Base-by-base conservation (phyloP, 2,113 vertebrate genomes). In the Guaruba guarouba region DNA sequence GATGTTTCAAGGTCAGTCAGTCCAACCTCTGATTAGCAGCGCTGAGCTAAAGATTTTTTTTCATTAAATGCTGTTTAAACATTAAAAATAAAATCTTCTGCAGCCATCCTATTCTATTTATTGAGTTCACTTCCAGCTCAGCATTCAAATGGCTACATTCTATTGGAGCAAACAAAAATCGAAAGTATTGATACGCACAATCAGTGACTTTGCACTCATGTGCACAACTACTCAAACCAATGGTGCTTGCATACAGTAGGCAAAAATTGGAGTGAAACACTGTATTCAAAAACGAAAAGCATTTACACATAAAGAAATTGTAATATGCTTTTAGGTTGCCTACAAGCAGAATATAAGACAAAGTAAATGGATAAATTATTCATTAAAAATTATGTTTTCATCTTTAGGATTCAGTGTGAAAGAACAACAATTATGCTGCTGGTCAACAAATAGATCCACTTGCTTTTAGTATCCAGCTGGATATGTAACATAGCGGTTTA, bases 1-100 rank as follows among this genome's bases (percentile, higher is more conserved):
- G 52, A 43, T 64, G 19, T 82, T 89, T 89, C 70, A 96, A 88
- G 71, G 68, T 83, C 79, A 85, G 67, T 70, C 78, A 85, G 85
- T 82, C 57, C 48, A 82, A 92, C 31, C 75, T 64, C 48, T 73
- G 79, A 90, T 83, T 80, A 78, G 86, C 5, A 88, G 64, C 9
- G 51, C 43, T 88, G 37, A 86, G 73, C 67, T 66, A 77, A 54
- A 74, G 59, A 66, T 83, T 64, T 89, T 75, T 80, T 68, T 77
- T 69, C 51, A 43, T 48, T 33, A 89, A 92, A 77, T 31, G 55
- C 31, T 76, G 59, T 29, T 91, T 52, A 94, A 90, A 86, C 35
- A 54, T 70, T 52, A 1, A 1, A 3, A 49, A 82, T 83, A 82
- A 84, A 83, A 54, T 55, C 46, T 55, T 16, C 51, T 78, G 49